These are phyloP conservation scores for Beaufortia kweichowensis DNA, from an alignment of 2,113 vertebrate genomes.

Conservation along the genomic window DNA sequence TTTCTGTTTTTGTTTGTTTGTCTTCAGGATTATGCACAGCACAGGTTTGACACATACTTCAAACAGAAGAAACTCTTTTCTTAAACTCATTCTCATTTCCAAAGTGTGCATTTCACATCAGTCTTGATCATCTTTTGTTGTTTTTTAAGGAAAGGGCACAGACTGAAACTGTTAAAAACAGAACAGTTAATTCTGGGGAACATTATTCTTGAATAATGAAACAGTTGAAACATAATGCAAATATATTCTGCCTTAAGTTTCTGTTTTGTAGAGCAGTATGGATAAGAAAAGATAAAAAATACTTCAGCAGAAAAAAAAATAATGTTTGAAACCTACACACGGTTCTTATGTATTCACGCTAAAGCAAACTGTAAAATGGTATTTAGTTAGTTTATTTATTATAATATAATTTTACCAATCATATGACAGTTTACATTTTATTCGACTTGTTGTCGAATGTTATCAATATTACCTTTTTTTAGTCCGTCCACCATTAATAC, in stretches of 20 bases:
- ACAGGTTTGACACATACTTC: conserved; percentile 86
- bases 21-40: conserved; percentile 84
- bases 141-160: background rate
- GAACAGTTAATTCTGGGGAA: background rate
- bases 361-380: background rate
- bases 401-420: background rate
- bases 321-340: background rate
- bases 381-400: background rate
- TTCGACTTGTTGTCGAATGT: background rate
- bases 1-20: background rate
- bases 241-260: background rate
- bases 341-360: background rate
- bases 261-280: background rate
- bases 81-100: conserved; percentile 45
- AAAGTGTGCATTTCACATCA: background rate
- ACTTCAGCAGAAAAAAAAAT: background rate
- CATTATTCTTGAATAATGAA: background rate
- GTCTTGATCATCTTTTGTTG: background rate
- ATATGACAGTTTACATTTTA: conserved; percentile 12
- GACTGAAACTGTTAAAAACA: background rate
- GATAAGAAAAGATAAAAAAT: background rate
- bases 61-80: conserved; percentile 74
- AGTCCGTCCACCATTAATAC: background rate
- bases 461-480: background rate
- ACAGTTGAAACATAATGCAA: background rate